These are phyloP conservation scores for Lasioglossum malachurum DNA, from an alignment of 2,888 invertebrate genomes.

Conservation along the genomic window DNA sequence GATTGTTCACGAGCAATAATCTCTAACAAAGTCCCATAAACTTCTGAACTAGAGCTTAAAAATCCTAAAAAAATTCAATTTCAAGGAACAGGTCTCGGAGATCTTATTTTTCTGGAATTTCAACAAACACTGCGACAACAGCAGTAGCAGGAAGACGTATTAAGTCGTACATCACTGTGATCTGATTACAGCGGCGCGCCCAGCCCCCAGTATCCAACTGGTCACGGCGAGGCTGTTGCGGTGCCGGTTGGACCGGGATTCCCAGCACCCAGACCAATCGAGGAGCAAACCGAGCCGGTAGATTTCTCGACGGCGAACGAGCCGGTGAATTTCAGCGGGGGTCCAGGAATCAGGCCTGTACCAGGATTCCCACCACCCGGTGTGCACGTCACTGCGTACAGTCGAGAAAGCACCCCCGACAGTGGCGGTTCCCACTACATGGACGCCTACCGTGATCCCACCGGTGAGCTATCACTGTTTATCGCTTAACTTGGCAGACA, in stretches of 20 bases:
- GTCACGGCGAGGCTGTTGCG: slow-evolving; percentile 85
- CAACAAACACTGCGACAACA: neutral
- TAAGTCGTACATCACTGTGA: slow-evolving; percentile 41
- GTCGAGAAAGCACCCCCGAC: slow-evolving; percentile 95
- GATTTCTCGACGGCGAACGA: slow-evolving; percentile 90
- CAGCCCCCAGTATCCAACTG: slow-evolving; percentile 87
- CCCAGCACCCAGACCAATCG: slow-evolving; percentile 86
- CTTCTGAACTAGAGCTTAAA: neutral
- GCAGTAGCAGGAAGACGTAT: slow-evolving; percentile 8
- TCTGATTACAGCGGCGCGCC: slow-evolving; percentile 85
- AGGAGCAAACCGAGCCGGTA: slow-evolving; percentile 90
- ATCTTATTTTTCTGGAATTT: neutral
- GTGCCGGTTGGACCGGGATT: slow-evolving; percentile 86
- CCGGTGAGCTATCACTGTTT: slow-evolving; percentile 87
- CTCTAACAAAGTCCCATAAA: neutral
- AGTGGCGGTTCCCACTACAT: slow-evolving; percentile 95
- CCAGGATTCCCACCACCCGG: slow-evolving; percentile 87
- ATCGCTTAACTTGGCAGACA: slow-evolving; percentile 48
- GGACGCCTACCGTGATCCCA: slow-evolving; percentile 94
- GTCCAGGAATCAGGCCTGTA: slow-evolving; percentile 86
- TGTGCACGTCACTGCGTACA: slow-evolving; percentile 88
- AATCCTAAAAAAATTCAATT: neutral
- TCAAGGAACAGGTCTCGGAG: neutral
- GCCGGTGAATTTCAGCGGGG: slow-evolving; percentile 87
- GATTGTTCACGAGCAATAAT: neutral